Evolutionary conservation across 1,140 invertebrate species (phyloP), one percentile per base, ranked within the genome.

Genomic region (Aphaenogaster rudis): DNA sequence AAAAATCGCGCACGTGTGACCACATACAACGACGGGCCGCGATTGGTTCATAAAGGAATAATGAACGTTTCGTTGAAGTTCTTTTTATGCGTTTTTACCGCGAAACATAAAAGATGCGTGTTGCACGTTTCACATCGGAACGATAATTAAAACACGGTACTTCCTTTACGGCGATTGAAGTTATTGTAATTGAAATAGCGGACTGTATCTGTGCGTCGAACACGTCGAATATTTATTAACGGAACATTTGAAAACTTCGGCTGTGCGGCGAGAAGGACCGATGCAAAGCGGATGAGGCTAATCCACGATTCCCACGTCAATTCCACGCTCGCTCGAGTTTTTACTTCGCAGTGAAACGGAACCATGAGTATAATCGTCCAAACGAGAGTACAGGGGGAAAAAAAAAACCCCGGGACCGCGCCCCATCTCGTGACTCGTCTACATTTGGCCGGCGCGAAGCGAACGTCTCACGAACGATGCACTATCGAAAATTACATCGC

Each of bases 281-380:
- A 52, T 71, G 21, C 15, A 36, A 81, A 84, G 63, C 52, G 80
- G 69, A 82, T 59, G 79, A 42, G 28, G 8, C 54, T 61, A 48
- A 61, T 74, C 67, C 80, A 33, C 50, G 50, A 57, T 81, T 81
- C 79, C 79, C 79, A 74, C 80, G 80, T 74, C 28, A 82, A 74
- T 84, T 71, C 48, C 48, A 50, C 52, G 80, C 28, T 13, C 36
- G 78, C 48, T 7, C 50, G 48, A 69, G 80, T 76, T 84, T 74
- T 84, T 50, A 74, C 36, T 76, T 59, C 69, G 5, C 42, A 48
- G 28, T 7, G 45, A 71, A 52, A 45, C 54, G 42, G 52, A 61
- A 13, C 33, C 79, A 36, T 15, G 78, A 39, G 28, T 66, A 42
- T 61, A 74, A 82, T 82, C 52, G 36, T 36, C 39, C 67, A 36